Evolutionary conservation across 64 coral and sea anemone species (phyloP).

Genomic region (Stichodactyla helianthus): DNA sequence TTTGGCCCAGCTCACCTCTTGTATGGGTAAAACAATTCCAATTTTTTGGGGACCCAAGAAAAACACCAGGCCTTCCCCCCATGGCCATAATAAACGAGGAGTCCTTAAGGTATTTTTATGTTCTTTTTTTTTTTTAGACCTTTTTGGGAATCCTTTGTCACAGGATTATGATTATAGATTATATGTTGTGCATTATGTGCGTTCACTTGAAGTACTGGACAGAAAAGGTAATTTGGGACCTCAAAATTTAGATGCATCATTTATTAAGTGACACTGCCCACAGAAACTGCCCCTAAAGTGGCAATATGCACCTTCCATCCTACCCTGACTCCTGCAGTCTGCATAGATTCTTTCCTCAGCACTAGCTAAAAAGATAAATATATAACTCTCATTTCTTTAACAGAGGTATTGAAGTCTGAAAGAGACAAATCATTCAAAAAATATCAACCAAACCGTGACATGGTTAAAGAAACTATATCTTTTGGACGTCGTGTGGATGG

Average conservation of each 20-base stretch:
- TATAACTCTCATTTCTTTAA: not conserved
- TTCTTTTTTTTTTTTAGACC: constrained; percentile 49
- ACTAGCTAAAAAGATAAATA: no score
- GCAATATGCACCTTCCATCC: no score
- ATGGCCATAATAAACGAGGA: not conserved
- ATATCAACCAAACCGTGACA: constrained; percentile 59
- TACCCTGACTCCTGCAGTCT: no score
- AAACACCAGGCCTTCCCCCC: no score
- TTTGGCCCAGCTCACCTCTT: no score
- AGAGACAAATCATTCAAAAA: constrained; percentile 57
- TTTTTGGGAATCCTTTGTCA: constrained; percentile 86
- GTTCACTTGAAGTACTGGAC: constrained; percentile 76
- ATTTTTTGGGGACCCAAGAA: no score
- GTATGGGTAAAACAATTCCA: no score
- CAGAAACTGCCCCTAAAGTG: no score
- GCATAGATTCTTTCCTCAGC: no score
- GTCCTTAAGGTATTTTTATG: not conserved
- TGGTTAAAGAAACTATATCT: constrained; percentile 70
- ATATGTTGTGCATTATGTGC: constrained; percentile 69
- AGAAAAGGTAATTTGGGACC: constrained; percentile 63
- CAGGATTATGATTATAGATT: constrained; percentile 94
- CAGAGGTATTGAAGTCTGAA: constrained; percentile 66
- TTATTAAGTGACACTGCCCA: no score
- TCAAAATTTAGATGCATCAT: no score
- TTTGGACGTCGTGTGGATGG: constrained; percentile 67